Conservation (phyloP, 2,113 vertebrate species). For the Panthera leo region DNA sequence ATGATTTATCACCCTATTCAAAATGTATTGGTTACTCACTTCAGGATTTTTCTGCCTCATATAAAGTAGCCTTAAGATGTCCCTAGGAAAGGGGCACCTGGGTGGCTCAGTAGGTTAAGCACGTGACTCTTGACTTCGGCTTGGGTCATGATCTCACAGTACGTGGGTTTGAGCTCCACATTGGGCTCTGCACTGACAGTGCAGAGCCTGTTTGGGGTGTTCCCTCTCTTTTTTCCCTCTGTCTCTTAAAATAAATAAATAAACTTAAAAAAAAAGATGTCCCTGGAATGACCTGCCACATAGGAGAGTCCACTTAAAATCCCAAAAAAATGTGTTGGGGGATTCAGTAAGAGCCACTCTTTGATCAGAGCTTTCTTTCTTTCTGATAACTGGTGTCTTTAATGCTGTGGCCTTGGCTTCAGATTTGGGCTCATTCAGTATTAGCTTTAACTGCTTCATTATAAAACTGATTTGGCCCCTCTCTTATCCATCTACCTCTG, state of each 20-base stretch:
- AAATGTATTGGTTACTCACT: background rate
- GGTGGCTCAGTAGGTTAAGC: no score
- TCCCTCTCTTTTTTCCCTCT: no score
- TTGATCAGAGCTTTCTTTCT: background rate
- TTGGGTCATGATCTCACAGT: no score
- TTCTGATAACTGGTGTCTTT: background rate
- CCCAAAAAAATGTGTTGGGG: background rate
- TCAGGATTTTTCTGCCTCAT: background rate
- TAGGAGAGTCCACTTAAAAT: background rate
- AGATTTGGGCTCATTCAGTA: background rate
- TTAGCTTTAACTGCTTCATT: background rate
- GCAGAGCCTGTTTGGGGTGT: no score
- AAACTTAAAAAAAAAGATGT: background rate
- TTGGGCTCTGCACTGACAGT: no score
- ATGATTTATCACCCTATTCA: accelerated
- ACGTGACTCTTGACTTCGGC: no score
- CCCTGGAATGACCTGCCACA: background rate
- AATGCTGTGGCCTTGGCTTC: background rate
- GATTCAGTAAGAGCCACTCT: background rate
- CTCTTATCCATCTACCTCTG: background rate
- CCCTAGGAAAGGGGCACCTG: background rate
- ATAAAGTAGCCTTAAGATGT: background rate
- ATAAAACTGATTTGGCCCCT: background rate
- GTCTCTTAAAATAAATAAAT: no score
- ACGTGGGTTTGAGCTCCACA: no score